These are phyloP conservation scores for Crocodylus rhombifer DNA, from an alignment of 2,797 vertebrate species.

Conservation along the genomic window DNA sequence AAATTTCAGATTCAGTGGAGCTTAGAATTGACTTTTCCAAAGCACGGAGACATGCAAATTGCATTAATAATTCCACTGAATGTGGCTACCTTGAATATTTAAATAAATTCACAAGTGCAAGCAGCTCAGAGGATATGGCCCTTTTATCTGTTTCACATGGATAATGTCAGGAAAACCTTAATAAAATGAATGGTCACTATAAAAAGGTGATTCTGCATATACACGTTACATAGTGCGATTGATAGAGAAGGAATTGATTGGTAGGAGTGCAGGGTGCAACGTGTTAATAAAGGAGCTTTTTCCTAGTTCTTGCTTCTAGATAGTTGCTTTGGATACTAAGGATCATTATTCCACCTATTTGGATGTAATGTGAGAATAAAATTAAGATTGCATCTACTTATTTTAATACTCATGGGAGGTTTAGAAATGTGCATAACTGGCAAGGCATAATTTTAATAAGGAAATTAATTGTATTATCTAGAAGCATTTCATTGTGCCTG, in stretches of 20 bases:
- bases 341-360: conserved; percentile 36
- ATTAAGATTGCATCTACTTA: conserved; percentile 56
- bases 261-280: background rate
- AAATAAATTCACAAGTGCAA: background rate
- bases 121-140: background rate
- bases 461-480: conserved; percentile 44
- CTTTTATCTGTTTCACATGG: conserved; percentile 9
- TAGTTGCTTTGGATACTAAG: conserved; percentile 33
- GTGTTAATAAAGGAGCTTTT: conserved; percentile 8
- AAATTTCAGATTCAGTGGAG: background rate
- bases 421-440: conserved; percentile 39
- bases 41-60: background rate
- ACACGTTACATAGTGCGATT: background rate
- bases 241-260: background rate
- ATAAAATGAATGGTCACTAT: background rate
- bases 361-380: conserved; percentile 21
- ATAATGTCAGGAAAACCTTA: background rate
- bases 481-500: background rate
- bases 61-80: background rate
- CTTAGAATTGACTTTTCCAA: background rate
- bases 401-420: conserved; percentile 17
- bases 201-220: background rate
- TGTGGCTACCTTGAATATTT: background rate
- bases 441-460: conserved; percentile 17
- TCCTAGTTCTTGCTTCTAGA: conserved; percentile 10